phyloP scores from a whole-genome alignment of 1,140 invertebrate species.

The Gyrodactylus salaris region DNA sequence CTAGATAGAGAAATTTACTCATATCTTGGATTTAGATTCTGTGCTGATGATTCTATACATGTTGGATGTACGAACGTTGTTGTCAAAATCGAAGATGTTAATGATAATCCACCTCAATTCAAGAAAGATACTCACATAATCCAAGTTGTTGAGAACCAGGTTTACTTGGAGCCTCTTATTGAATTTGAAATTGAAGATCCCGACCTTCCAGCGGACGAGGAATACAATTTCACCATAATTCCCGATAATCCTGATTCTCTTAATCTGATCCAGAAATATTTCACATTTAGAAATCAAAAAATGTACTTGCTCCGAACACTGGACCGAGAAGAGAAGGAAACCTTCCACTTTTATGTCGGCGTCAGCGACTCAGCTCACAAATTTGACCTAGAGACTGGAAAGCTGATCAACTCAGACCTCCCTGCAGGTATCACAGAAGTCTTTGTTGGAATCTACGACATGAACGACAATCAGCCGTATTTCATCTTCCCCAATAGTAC shows the following conservation, averaged over 20 bases:
- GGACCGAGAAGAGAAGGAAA: neutral
- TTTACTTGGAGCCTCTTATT: neutral
- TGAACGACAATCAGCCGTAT: neutral
- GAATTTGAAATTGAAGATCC: neutral
- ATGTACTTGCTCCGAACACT: neutral
- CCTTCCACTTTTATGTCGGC: neutral
- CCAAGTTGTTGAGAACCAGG: neutral
- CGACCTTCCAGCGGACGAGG: neutral
- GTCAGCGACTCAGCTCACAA: neutral
- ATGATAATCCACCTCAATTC: slow-evolving; percentile 1
- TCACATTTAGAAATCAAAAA: slow-evolving; percentile 1
- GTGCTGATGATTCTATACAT: slow-evolving; percentile 3
- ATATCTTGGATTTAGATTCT: neutral
- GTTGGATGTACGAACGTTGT: neutral
- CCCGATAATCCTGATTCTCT: neutral
- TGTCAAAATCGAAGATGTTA: neutral
- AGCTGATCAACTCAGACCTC: neutral
- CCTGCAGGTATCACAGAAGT: neutral
- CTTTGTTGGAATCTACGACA: neutral
- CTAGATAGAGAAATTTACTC: neutral
- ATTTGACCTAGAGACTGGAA: neutral
- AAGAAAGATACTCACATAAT: neutral
- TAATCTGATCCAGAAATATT: neutral
- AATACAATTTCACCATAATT: neutral
- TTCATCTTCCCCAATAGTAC: slow-evolving; percentile 3